Conservation (phyloP, 2,113 vertebrate species). For the Noturus placidus region DNA sequence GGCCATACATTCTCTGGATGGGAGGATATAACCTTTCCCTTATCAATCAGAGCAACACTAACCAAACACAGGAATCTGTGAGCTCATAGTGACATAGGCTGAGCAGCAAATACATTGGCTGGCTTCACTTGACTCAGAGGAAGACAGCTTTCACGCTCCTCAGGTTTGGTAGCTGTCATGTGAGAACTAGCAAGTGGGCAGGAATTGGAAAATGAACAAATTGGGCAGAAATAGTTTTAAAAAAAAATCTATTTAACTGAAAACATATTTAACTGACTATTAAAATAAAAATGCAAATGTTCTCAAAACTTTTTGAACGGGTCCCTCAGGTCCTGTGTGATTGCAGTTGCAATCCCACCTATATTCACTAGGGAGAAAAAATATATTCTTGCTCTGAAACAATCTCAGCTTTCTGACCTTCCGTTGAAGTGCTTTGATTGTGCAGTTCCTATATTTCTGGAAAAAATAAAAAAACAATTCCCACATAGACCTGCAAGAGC, state of each 20-base stretch:
- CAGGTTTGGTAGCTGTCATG: not conserved
- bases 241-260: not conserved
- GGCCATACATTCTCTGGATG: not conserved
- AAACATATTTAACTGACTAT: not conserved
- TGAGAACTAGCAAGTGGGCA: not conserved
- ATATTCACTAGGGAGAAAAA: not conserved
- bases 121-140: not conserved
- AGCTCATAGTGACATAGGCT: not conserved
- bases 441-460: constrained; percentile 19
- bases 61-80: not conserved
- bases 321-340: not conserved
- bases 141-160: not conserved
- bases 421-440: not conserved
- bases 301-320: not conserved
- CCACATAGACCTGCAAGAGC: constrained; percentile 21
- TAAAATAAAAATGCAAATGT: not conserved
- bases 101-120: not conserved
- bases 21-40: not conserved
- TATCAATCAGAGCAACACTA: not conserved
- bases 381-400: not conserved
- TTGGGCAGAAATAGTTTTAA: not conserved
- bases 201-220: not conserved
- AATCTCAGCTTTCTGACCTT: not conserved
- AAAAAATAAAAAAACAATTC: constrained; percentile 15
- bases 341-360: not conserved